These are phyloP conservation scores for Aleiodes testaceus DNA, from an alignment of 2,888 invertebrate genomes.

Conservation along the genomic window DNA sequence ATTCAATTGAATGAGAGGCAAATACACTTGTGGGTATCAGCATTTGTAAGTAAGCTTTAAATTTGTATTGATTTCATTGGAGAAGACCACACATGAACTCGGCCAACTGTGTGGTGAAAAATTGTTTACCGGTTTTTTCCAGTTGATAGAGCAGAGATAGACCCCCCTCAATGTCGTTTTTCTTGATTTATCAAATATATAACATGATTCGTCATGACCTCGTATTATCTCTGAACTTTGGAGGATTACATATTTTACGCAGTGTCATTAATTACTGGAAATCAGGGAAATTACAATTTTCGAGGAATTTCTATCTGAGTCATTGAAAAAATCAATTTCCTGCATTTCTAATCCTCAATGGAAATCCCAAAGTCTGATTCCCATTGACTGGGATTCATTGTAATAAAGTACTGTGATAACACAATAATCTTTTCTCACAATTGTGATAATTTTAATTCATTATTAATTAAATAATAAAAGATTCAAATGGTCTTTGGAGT, in stretches of 20 bases:
- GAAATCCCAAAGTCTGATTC: not conserved
- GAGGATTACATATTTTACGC: not conserved
- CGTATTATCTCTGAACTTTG: not conserved
- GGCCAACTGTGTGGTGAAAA: not conserved
- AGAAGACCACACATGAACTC: slow-evolving; percentile 30
- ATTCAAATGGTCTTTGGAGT: not conserved
- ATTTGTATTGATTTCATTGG: not conserved
- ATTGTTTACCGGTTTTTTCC: slow-evolving; percentile 39
- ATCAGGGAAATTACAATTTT: too few species aligned
- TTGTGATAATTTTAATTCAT: slow-evolving; percentile 19
- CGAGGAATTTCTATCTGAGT: too few species aligned
- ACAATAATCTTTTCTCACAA: not conserved
- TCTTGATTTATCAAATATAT: slow-evolving; percentile 11
- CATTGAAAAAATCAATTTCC: too few species aligned
- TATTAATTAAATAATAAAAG: too few species aligned
- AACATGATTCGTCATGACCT: slow-evolving; percentile 11
- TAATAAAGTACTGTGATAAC: not conserved
- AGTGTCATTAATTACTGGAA: not conserved
- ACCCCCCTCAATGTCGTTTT: not conserved
- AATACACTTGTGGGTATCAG: slow-evolving; percentile 22
- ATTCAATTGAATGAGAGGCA: not conserved
- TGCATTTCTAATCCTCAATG: too few species aligned
- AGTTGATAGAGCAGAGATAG: slow-evolving; percentile 30
- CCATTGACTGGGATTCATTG: not conserved
- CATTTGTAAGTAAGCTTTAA: not conserved